Evolutionary conservation across 2,797 vertebrate species (phyloP).

Genomic region (Pseudopleuronectes americanus): DNA sequence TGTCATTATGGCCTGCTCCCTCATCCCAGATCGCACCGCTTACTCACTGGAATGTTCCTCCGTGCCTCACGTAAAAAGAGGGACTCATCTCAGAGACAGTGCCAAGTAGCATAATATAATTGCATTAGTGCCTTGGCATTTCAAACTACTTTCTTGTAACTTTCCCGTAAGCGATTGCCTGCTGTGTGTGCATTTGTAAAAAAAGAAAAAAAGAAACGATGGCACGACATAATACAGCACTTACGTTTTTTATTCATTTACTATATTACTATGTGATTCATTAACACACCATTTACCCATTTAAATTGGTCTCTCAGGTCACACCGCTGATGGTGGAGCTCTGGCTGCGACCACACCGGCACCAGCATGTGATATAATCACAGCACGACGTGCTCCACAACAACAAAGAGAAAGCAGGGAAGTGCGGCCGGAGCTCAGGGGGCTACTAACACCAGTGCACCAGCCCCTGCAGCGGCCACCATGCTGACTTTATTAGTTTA

Average conservation of each 20-base stretch:
- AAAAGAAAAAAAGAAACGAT: slow-evolving; percentile 37
- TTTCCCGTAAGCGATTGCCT: slow-evolving; percentile 37
- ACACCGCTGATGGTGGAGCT: slow-evolving; percentile 44
- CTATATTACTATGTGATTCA: slow-evolving; percentile 65
- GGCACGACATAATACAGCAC: slow-evolving; percentile 40
- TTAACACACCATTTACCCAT: slow-evolving; percentile 54
- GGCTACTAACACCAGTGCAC: slow-evolving; percentile 63
- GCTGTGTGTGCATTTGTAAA: slow-evolving; percentile 49
- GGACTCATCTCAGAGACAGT: slow-evolving; percentile 34
- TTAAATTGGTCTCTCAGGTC: slow-evolving; percentile 72
- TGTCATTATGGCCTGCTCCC: slow-evolving; percentile 22
- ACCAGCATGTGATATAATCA: slow-evolving; percentile 53
- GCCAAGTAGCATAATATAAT: slow-evolving; percentile 43
- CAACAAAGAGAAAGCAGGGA: slow-evolving; percentile 49
- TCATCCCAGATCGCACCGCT: slow-evolving; percentile 20
- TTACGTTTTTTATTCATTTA: slow-evolving; percentile 55
- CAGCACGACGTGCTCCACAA: slow-evolving; percentile 50
- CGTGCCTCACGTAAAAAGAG: slow-evolving; percentile 23
- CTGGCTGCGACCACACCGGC: slow-evolving; percentile 15
- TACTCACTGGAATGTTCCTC: slow-evolving; percentile 35
- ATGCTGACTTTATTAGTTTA: slow-evolving; percentile 80
- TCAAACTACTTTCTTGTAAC: slow-evolving; percentile 49
- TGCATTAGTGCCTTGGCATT: slow-evolving; percentile 53
- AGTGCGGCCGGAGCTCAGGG: slow-evolving; percentile 54
- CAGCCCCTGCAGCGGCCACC: slow-evolving; percentile 68